phyloP scores from a whole-genome alignment of 1,140 invertebrate species.

The Potamilus streckersoni region DNA sequence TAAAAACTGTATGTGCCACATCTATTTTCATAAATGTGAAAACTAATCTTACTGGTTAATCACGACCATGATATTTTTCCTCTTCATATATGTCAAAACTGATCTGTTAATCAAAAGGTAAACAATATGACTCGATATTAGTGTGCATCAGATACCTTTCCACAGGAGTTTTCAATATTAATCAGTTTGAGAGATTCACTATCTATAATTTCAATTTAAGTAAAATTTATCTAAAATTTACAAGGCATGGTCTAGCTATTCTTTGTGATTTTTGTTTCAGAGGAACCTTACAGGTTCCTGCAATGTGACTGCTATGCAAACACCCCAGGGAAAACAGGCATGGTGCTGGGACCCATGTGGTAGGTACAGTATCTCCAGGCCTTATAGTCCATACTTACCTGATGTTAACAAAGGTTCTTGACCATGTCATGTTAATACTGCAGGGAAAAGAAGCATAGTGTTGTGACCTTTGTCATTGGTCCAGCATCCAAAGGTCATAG shows the following conservation, averaged over 20 bases:
- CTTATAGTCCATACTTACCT: too few relatives aligned
- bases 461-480: too few relatives aligned
- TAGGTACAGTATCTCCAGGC: conserved; percentile 17
- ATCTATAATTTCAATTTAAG: background rate
- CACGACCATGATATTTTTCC: too few relatives aligned
- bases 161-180: background rate
- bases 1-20: too few relatives aligned
- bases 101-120: too few relatives aligned
- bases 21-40: too few relatives aligned
- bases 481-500: too few relatives aligned
- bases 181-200: background rate
- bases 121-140: background rate
- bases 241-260: background rate
- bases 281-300: conserved; percentile 49
- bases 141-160: background rate
- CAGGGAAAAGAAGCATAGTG: too few relatives aligned
- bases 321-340: conserved; percentile 49
- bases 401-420: too few relatives aligned
- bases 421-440: too few relatives aligned
- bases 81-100: too few relatives aligned
- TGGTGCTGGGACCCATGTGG: conserved; percentile 55
- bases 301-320: conserved; percentile 46
- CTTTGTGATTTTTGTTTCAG: conserved; percentile 33
- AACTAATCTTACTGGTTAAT: too few relatives aligned
- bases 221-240: background rate